A percentile compares a stretch with the other conserved stretches of the same genome.
phyloP scores from a whole-genome alignment of 64 coral and sea anemone genomes.

The Orbicella faveolata region DNA sequence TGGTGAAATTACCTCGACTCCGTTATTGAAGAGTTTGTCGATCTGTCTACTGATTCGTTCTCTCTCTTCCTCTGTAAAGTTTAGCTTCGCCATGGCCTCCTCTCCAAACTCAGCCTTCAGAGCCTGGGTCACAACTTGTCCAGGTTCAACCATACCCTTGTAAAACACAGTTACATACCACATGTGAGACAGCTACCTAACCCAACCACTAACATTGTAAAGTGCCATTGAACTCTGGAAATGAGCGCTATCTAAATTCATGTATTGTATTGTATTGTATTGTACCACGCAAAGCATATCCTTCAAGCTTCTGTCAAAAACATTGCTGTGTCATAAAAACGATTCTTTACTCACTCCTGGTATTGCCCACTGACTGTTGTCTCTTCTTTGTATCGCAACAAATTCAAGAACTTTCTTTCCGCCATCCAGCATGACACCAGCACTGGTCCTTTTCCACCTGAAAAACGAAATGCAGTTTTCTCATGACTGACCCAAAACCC shows the following conservation, averaged over 20 bases:
- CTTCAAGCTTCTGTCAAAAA: too few species aligned
- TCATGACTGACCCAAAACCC: not conserved
- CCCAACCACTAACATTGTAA: too few species aligned
- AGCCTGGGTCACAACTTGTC: constrained; percentile 83
- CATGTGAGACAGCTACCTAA: too few species aligned
- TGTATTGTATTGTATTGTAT: too few species aligned
- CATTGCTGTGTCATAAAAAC: not conserved
- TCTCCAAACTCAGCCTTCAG: constrained; percentile 96
- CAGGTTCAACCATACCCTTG: constrained; percentile 98
- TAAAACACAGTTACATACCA: not conserved
- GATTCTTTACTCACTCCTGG: constrained; percentile 70
- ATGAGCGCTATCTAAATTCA: too few species aligned
- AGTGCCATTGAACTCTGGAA: too few species aligned
- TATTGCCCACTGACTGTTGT: constrained; percentile 98
- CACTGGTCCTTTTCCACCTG: constrained; percentile 96
- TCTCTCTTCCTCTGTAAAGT: constrained; percentile 68
- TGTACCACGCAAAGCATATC: too few species aligned
- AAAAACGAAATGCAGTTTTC: not conserved
- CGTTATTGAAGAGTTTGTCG: constrained; percentile 82
- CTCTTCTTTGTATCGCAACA: constrained; percentile 88
- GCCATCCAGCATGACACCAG: constrained; percentile 74
- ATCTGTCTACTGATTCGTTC: constrained; percentile 76
- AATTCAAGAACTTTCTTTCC: constrained; percentile 99
- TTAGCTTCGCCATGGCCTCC: constrained; percentile 91
- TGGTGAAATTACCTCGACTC: constrained; percentile 70